Percentiles rank a stretch among this genome's conserved stretches.
Evolutionary conservation across 2,888 invertebrate genomes (phyloP).

Genomic region (Sinodicranocentrus sp.): DNA sequence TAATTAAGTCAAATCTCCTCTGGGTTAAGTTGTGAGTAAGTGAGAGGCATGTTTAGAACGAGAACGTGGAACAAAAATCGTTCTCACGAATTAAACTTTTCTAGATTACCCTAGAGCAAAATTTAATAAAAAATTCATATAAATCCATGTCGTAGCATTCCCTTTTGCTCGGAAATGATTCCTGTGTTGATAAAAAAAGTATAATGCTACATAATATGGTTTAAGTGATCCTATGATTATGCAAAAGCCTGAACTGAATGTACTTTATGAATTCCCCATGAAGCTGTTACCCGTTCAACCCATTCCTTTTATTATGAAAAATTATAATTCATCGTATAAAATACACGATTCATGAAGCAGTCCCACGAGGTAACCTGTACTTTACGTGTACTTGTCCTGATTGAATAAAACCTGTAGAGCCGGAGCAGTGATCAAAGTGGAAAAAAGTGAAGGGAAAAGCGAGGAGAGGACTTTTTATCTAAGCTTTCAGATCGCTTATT

Average conservation of each 20-base stretch:
- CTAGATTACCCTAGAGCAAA: background rate
- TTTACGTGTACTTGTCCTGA: background rate
- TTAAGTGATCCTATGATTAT: too few species aligned
- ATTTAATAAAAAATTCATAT: background rate
- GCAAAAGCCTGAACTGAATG: too few species aligned
- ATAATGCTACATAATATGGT: too few species aligned
- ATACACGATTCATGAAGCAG: too few species aligned
- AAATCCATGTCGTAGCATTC: slow-evolving; percentile 22
- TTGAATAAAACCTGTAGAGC: slow-evolving; percentile 5
- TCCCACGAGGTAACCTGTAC: too few species aligned
- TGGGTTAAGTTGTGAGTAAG: slow-evolving; percentile 17
- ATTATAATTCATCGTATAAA: too few species aligned
- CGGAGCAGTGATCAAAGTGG: background rate
- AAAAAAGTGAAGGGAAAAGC: slow-evolving; percentile 25
- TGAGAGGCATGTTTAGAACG: slow-evolving; percentile 45
- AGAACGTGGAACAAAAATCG: slow-evolving; percentile 51
- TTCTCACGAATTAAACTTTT: slow-evolving; percentile 47
- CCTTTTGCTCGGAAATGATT: slow-evolving; percentile 48
- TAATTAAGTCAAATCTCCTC: slow-evolving; percentile 31
- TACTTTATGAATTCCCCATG: too few species aligned
- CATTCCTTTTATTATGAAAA: too few species aligned
- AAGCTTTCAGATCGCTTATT: slow-evolving; percentile 2
- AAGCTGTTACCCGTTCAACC: too few species aligned
- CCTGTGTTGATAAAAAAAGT: background rate
- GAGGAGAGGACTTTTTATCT: background rate